Evolutionary conservation across 92 coral and sea anemone genomes (phyloP), one percentile per base, ranked within the genome.

Genomic region (Galaxea fascicularis): DNA sequence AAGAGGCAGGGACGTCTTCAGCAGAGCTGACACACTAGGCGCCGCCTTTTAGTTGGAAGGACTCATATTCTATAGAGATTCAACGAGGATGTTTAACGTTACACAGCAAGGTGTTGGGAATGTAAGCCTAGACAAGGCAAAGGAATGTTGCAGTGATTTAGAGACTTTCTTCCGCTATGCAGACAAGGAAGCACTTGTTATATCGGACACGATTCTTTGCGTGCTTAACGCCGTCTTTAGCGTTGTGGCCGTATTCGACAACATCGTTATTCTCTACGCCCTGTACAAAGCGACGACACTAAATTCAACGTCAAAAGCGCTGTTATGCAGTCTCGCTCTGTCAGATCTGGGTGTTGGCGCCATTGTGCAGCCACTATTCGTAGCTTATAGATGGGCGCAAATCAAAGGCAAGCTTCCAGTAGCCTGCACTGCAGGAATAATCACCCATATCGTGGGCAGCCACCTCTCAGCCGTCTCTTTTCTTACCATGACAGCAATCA

Each of bases 311-410:
- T 90, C 93, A 1, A 81, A 70, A 39, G 77, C 89, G 4, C 54
- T 90, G 27, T 41, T 90, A 6, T 90, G 93, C 57, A 90, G 77
- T 46, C 85, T 90, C 4, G 91, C 93, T 57, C 53, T 86, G 18
- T 74, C 90, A 7, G 93, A 90, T 68, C 76, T 90, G 41, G 88
- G 85, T 5, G 91, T 90, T 28, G 93, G 93, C 22, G 82, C 84
- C 0, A 76, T 90, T 2, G 93, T 86, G 4, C 93, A 90, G 60
- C 93, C 93, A 11, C 66, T 90, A 17, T 90, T 80, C 57, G 85
- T 86, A 2, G 52, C 68, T 9, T 90, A 86, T 82, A 86, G 89
- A 74, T 58, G 85, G 53, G 84, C 90, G 14, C 88, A 90, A 52
- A 75, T 90, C 30, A 28, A 58, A 52, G 83, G 85, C 4, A 18